Evolutionary conservation across 2,888 invertebrate species (phyloP), one percentile per base, ranked within the genome.

Genomic region (Nephrocerus scutellatus): DNA sequence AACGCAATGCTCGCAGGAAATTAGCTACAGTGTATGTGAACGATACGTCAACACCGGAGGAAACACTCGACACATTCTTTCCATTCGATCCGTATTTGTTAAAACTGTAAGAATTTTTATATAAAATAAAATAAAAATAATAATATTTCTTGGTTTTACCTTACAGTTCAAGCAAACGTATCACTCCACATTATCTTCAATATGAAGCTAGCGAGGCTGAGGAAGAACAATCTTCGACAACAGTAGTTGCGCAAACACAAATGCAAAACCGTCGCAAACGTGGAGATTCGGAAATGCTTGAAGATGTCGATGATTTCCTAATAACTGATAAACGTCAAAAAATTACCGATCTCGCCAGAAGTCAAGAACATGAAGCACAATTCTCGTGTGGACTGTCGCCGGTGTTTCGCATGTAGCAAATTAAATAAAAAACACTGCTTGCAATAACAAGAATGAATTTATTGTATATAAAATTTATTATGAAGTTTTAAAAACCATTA

Each of bases 81-180:
- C 95, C 95, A 0, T 95, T 92, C 60, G 92, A 92, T 69, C 90
- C 90, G 0, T 93, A 85, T 60, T 66, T 82, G 12, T 70, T 95
- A 30, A 75, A 79, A 52, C 45, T 56, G 65, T 64, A 49, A 56
- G 75, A 29, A n/a, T 19, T 10, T 8, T n/a, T 12, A 2, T 15
- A 29, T 25, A 6, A n/a, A 46, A 47, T 16, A 36, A n/a, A n/a
- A n/a, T n/a, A n/a, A n/a, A n/a, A 28, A 23, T 9, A 14, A 5
- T 9, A 18, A 29, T 6, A 16, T 28, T 28, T 20, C 16, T 36
- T 23, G 9, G n/a, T 24, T 30, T 25, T 26, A 19, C 20, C 18
- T 38, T 46, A 6, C 31, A 70, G 69, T 21, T 74, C 74, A 30
- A 60, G 60, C 20, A 50, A 56, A 15, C 68, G 63, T 52, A 69